A percentile compares a stretch with the other conserved stretches of the same genome.
These are phyloP conservation scores for Phlogophora meticulosa DNA, from an alignment of 2,888 invertebrate genomes.

Conservation along the genomic window DNA sequence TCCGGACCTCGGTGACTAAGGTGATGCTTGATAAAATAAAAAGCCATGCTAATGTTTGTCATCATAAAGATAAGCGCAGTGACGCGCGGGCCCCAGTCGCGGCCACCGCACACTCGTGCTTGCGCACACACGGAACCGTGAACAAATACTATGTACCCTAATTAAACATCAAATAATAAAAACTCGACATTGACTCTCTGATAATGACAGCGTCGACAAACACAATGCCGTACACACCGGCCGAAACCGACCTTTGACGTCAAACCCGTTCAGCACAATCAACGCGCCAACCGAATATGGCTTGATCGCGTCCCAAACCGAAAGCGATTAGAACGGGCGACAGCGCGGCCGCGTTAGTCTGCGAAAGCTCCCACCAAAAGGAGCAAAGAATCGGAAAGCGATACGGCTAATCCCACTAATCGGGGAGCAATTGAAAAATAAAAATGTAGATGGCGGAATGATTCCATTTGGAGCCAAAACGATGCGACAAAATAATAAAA, in stretches of 20 bases:
- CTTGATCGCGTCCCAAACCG: conserved; percentile 65
- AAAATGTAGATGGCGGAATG: conserved; percentile 91
- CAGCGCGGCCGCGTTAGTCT: conserved; percentile 78
- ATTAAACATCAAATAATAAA: conserved; percentile 85
- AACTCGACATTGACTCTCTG: conserved; percentile 81
- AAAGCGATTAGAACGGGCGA: conserved; percentile 76
- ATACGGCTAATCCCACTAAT: conserved; percentile 91
- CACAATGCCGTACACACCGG: conserved; percentile 65
- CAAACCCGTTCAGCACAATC: conserved; percentile 61
- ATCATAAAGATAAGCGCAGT: conserved; percentile 86
- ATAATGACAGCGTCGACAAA: conserved; percentile 77
- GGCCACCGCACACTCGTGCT: conserved; percentile 84
- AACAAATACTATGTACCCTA: conserved; percentile 81
- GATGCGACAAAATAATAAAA: conserved; percentile 91
- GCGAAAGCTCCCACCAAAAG: conserved; percentile 86
- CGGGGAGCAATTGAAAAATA: conserved; percentile 91
- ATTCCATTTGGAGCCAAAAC: conserved; percentile 91
- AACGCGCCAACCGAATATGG: conserved; percentile 59
- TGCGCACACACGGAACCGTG: conserved; percentile 74
- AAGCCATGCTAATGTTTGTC: conserved; percentile 82
- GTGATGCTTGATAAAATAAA: conserved; percentile 86
- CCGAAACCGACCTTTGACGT: conserved; percentile 72
- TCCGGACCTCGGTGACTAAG: conserved; percentile 82
- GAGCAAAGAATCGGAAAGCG: conserved; percentile 90
- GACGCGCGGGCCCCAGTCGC: conserved; percentile 79